phyloP scores from a whole-genome alignment of 2,113 vertebrate genomes.

The Aegithalos caudatus region DNA sequence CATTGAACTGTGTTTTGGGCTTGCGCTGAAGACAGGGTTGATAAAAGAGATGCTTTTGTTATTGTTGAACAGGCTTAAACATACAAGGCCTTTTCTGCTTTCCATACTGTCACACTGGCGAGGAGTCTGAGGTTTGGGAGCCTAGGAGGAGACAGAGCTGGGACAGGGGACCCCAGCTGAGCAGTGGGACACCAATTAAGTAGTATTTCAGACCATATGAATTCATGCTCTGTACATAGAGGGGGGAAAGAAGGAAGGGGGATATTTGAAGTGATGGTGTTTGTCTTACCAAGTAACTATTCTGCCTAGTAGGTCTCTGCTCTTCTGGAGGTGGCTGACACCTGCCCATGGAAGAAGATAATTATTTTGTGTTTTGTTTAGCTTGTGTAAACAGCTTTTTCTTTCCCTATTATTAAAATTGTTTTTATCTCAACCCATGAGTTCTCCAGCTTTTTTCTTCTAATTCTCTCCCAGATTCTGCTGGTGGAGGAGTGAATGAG shows the following conservation, averaged over 20 bases:
- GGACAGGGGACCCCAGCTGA: too few relatives aligned
- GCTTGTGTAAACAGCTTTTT: too few relatives aligned
- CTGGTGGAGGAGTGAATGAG: too few relatives aligned
- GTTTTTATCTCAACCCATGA: background rate
- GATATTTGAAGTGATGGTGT: background rate
- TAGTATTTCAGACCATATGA: too few relatives aligned
- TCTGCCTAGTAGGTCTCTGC: background rate
- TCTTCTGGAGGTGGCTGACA: background rate
- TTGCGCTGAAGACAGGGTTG: background rate
- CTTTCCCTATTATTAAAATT: background rate
- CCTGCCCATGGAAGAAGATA: background rate
- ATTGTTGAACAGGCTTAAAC: background rate
- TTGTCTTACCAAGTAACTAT: background rate
- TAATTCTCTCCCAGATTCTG: background rate
- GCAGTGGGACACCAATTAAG: too few relatives aligned
- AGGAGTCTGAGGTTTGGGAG: background rate
- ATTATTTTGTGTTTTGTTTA: background rate
- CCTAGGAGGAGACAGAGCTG: too few relatives aligned
- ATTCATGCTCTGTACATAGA: background rate
- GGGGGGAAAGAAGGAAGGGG: background rate
- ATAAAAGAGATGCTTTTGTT: background rate
- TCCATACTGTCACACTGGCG: background rate
- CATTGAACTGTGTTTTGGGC: background rate
- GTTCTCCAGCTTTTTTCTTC: background rate
- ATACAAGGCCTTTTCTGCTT: background rate